Conservation (phyloP, 2,113 vertebrate genomes). For the Scophthalmus maximus region DNA sequence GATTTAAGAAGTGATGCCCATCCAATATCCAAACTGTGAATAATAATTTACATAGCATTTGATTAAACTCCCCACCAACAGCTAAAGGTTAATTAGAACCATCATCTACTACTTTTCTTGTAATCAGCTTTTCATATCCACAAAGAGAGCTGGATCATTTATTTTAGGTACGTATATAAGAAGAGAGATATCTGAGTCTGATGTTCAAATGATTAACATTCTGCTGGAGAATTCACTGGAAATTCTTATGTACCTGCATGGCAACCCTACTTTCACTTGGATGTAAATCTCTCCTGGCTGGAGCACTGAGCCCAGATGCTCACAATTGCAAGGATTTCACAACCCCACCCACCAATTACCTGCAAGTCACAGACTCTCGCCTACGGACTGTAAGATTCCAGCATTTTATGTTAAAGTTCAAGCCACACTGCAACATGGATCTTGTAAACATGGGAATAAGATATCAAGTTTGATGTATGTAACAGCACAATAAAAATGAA, state of each 20-base stretch:
- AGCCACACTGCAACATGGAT: not conserved
- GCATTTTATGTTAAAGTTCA: not conserved
- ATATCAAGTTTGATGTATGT: not conserved
- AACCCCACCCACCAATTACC: not conserved
- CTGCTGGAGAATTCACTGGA: not conserved
- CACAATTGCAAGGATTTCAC: not conserved
- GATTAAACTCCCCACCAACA: slow-evolving; percentile 15
- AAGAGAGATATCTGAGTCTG: not conserved
- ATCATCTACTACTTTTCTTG: slow-evolving; percentile 15
- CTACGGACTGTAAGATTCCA: not conserved
- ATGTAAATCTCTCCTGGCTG: not conserved
- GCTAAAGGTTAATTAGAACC: slow-evolving; percentile 17
- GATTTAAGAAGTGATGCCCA: not conserved
- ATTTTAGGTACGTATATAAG: not conserved
- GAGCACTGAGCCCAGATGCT: not conserved
- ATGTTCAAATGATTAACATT: too few relatives aligned
- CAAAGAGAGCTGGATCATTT: not conserved
- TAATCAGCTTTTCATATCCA: slow-evolving; percentile 31
- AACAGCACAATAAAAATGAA: too few relatives aligned
- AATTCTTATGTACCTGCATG: not conserved
- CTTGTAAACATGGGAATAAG: too few relatives aligned
- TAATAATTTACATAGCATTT: slow-evolving; percentile 11
- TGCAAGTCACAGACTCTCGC: not conserved
- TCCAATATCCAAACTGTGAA: not conserved
- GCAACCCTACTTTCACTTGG: too few relatives aligned